Evolutionary conservation across 2,113 vertebrate species (phyloP).

Genomic region (Gallinago paraguaiae): DNA sequence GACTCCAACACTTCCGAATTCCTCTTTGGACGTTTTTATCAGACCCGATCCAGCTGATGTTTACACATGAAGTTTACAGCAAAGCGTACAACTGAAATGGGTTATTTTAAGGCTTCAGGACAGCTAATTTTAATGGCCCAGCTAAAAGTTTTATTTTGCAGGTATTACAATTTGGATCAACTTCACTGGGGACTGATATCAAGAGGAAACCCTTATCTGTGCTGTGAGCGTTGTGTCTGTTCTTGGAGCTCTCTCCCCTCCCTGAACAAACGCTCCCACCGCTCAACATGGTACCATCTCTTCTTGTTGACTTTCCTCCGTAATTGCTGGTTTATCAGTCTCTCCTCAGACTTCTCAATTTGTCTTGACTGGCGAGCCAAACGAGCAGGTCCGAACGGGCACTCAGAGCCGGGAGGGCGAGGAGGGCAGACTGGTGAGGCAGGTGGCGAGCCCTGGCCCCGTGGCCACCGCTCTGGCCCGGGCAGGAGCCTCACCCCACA

Average conservation of each 20-base stretch:
- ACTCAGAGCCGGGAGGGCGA: not conserved
- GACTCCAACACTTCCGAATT: not conserved
- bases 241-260: not conserved
- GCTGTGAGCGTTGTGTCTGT: slow-evolving; percentile 1
- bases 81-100: not conserved
- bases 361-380: not conserved
- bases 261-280: not conserved
- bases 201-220: slow-evolving; percentile 33
- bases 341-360: not conserved
- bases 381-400: accelerated
- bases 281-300: slow-evolving; percentile 35
- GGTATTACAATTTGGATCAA: not conserved
- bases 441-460: not conserved
- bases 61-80: not conserved
- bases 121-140: not conserved
- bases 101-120: not conserved
- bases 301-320: slow-evolving; percentile 58
- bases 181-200: not conserved
- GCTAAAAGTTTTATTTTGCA: not conserved
- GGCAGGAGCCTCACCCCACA: not conserved
- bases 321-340: slow-evolving; percentile 58
- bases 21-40: not conserved
- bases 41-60: not conserved
- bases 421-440: not conserved
- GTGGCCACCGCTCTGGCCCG: accelerated